Percentiles rank a stretch among this genome's conserved stretches.
Evolutionary conservation across 2,888 invertebrate genomes (phyloP).

Genomic region (Drosophila pseudotakahashii): DNA sequence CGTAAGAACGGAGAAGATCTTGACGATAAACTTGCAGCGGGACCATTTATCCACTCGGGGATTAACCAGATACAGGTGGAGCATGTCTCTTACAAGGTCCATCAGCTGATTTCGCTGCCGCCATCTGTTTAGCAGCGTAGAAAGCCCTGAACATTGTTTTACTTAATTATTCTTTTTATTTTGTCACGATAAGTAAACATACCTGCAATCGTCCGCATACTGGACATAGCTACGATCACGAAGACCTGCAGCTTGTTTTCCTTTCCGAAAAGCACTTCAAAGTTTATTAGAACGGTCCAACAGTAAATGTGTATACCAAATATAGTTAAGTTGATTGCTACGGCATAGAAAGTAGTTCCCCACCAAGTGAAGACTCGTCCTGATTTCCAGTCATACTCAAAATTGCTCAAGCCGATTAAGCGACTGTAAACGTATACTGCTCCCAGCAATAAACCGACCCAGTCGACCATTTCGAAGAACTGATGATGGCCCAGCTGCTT

Average conservation of each 20-base stretch:
- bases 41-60: no score
- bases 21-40: no score
- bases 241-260: not conserved
- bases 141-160: no score
- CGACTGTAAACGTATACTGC: not conserved
- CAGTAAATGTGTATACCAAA: not conserved
- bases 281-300: not conserved
- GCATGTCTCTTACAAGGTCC: no score
- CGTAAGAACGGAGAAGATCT: no score
- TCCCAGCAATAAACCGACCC: not conserved
- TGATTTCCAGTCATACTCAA: conserved; percentile 6
- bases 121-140: no score
- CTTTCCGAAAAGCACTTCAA: not conserved
- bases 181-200: not conserved
- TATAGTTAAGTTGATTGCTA: not conserved
- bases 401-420: conserved; percentile 9
- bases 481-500: not conserved
- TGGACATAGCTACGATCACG: not conserved
- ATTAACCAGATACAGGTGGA: no score
- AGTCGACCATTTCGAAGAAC: conserved; percentile 23
- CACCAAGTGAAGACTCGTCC: conserved; percentile 1
- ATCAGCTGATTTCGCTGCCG: no score
- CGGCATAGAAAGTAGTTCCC: not conserved
- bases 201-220: not conserved
- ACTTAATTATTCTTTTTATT: not conserved